These are phyloP conservation scores for Armadillidium nasatum DNA, from an alignment of 1,140 invertebrate species.

Conservation along the genomic window DNA sequence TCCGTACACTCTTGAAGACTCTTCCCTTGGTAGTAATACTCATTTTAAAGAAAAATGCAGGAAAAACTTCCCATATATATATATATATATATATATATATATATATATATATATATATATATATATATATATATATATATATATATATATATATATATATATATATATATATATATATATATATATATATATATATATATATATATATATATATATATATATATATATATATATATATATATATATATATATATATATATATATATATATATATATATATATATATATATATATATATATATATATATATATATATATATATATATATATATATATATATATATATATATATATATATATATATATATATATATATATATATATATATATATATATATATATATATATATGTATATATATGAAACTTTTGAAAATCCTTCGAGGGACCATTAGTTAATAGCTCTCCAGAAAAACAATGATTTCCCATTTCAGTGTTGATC, in stretches of 20 bases:
- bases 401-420: not conserved
- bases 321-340: not conserved
- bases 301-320: slow-evolving; percentile 2
- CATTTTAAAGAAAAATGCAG: too few relatives aligned
- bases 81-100: slow-evolving; percentile 16
- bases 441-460: too few relatives aligned
- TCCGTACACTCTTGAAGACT: too few relatives aligned
- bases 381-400: not conserved
- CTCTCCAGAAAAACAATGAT: too few relatives aligned
- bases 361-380: not conserved
- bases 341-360: slow-evolving; percentile 3
- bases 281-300: slow-evolving; percentile 10
- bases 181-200: slow-evolving; percentile 16
- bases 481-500: too few relatives aligned
- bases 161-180: slow-evolving; percentile 10
- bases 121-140: slow-evolving; percentile 12
- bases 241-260: not conserved
- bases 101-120: slow-evolving; percentile 3
- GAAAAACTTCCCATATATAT: too few relatives aligned
- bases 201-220: not conserved
- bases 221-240: not conserved
- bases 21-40: too few relatives aligned
- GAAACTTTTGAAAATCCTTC: too few relatives aligned
- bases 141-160: not conserved
- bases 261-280: slow-evolving; percentile 17